Base-by-base conservation (phyloP, 92 coral and sea anemone genomes). In the Actinernus sp. region DNA sequence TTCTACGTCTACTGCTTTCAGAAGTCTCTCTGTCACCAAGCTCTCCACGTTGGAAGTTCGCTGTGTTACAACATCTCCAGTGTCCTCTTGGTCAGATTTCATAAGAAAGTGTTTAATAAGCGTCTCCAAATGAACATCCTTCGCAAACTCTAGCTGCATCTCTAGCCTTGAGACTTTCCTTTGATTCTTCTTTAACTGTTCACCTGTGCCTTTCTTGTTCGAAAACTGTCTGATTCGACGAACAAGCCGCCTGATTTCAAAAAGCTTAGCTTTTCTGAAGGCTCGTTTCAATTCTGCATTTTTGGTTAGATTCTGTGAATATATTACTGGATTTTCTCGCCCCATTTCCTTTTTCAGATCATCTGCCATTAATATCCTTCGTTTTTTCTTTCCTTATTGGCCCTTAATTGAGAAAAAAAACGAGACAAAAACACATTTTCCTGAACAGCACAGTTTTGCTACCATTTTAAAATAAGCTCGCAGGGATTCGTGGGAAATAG, bases 241-340 rank as follows among this genome's bases (percentile, higher is more conserved):
- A 4, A 86, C 83, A 8, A 79, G 79, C 14, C 97, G 86, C 7
- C 88, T 90, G 9, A 88, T 38, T 56, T 82, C 97, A 33, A 83
- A 95, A 45, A 88, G 28, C 46, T 79, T 91, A 5, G 97, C 97
- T 34, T 76, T 83, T 31, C 86, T 83, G 12, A 95, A 53, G 65
- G 79, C 82, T 68, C 60, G 74, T 45, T 79, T 85, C 17, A 89
- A 39, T 43, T 48, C 64, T 14, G 61, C 45, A 26, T 32, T 71
- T 49, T 61, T 65, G 21, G 29, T 16, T 65, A 28, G n/a, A n/a
- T n/a, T n/a, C n/a, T n/a, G n/a, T n/a, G n/a, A n/a, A n/a, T n/a
- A n/a, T n/a, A n/a, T n/a, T n/a, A n/a, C n/a, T n/a, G n/a, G n/a
- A n/a, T n/a, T 9, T 12, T 58, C 29, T 12, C 21, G 28, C 48